Conservation (phyloP, 1,140 invertebrate species). For the Lucilia cuprina region DNA sequence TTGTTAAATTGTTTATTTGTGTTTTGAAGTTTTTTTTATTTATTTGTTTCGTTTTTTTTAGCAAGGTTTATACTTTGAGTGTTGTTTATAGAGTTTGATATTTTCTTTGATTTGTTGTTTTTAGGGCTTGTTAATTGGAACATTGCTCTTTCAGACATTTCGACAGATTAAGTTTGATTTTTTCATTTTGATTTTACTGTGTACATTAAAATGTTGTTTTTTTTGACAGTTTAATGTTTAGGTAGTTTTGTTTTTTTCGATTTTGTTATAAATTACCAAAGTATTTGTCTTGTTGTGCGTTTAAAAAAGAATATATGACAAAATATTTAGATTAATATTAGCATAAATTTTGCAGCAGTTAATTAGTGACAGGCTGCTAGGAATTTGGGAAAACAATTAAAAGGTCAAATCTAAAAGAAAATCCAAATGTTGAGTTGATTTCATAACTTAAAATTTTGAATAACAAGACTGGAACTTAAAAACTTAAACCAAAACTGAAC, state of each 20-base stretch:
- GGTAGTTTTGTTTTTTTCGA: neutral
- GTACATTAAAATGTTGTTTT: constrained; percentile 6
- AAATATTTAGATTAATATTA: neutral
- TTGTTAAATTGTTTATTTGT: neutral
- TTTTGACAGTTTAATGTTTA: constrained; percentile 29
- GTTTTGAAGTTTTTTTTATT: neutral
- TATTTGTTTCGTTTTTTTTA: neutral
- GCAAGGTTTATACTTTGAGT: neutral
- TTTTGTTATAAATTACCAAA: neutral
- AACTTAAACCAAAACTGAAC: no score
- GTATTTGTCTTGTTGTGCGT: neutral
- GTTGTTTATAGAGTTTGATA: neutral
- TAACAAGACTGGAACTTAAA: no score
- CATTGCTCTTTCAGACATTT: constrained; percentile 27
- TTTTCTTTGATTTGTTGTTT: neutral
- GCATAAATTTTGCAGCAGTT: neutral
- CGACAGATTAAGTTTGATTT: constrained; percentile 34
- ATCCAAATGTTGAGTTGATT: no score
- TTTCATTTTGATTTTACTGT: constrained; percentile 7
- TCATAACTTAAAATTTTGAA: no score
- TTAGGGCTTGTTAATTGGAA: constrained; percentile 21
- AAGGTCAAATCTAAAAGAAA: no score
- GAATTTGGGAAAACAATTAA: neutral
- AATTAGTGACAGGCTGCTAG: neutral
- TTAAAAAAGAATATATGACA: neutral